phyloP scores from a whole-genome alignment of 2,888 invertebrate genomes.

The Imbricaverruca yamaguchii region DNA sequence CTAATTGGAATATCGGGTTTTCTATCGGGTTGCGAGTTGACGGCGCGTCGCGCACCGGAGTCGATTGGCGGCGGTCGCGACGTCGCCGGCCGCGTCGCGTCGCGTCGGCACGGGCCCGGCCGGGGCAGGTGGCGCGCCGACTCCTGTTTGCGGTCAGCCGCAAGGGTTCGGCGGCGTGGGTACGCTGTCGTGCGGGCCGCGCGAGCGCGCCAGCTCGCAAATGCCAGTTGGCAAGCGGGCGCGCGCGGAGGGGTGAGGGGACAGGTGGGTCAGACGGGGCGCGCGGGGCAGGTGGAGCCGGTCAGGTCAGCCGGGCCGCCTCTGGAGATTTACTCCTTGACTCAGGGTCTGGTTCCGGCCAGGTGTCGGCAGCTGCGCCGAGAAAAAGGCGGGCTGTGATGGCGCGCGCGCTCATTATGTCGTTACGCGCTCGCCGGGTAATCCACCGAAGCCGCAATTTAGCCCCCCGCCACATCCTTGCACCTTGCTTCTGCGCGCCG shows the following conservation, averaged over 20 bases:
- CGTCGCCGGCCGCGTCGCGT: not conserved
- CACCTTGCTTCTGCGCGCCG: not conserved
- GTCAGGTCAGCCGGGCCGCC: not conserved
- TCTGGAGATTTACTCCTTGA: not conserved
- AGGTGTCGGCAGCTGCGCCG: not conserved
- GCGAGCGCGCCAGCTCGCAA: not conserved
- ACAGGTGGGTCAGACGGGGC: not conserved
- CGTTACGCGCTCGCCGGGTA: not conserved
- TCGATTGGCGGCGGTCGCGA: not conserved
- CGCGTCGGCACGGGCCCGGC: not conserved
- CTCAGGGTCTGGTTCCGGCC: not conserved
- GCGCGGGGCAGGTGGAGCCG: conserved; percentile 1
- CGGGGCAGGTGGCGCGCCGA: not conserved
- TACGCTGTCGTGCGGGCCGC: not conserved
- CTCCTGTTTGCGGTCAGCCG: not conserved
- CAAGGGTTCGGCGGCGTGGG: not conserved
- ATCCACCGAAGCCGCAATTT: not conserved
- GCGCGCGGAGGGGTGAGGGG: not conserved
- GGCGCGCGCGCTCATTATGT: conserved; percentile 5
- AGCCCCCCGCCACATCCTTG: not conserved
- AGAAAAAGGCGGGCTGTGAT: not conserved
- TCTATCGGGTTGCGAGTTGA: not conserved
- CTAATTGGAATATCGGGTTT: conserved; percentile 21
- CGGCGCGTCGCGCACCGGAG: not conserved
- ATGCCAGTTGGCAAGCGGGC: conserved; percentile 2